phyloP scores from a whole-genome alignment of 2,888 invertebrate genomes.

The Drosophila paranaensis region DNA sequence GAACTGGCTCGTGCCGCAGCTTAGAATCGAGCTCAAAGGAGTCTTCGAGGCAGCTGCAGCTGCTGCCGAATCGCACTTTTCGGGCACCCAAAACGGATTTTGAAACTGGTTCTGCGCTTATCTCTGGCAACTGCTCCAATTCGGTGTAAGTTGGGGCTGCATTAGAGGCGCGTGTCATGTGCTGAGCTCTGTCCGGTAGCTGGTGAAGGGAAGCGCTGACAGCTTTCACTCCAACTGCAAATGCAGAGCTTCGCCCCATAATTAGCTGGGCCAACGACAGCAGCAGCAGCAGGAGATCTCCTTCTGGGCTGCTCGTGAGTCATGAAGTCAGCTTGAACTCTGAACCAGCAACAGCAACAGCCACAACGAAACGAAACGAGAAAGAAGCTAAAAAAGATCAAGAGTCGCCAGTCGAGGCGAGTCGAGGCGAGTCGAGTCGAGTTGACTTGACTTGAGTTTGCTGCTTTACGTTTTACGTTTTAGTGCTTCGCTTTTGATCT shows the following conservation, averaged over 20 bases:
- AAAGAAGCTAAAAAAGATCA: slow-evolving; percentile 27
- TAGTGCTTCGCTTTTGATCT: slow-evolving; percentile 10
- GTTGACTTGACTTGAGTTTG: slow-evolving; percentile 7
- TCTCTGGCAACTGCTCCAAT: slow-evolving; percentile 13
- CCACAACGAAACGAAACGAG: slow-evolving; percentile 23
- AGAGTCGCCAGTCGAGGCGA: slow-evolving; percentile 23
- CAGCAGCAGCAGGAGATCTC: slow-evolving; percentile 17
- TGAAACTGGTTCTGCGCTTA: slow-evolving; percentile 26
- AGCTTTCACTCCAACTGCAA: slow-evolving; percentile 31
- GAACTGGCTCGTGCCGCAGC: slow-evolving; percentile 7
- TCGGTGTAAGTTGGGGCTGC: neutral
- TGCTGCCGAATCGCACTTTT: slow-evolving; percentile 34
- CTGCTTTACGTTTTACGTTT: slow-evolving; percentile 24
- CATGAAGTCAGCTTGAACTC: slow-evolving; percentile 45
- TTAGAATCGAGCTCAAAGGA: slow-evolving; percentile 20
- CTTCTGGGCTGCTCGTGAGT: slow-evolving; percentile 30
- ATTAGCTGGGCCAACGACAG: slow-evolving; percentile 19
- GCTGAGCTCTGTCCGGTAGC: neutral
- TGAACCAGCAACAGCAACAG: slow-evolving; percentile 29
- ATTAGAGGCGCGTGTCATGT: slow-evolving; percentile 5
- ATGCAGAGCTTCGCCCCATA: slow-evolving; percentile 7
- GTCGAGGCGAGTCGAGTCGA: slow-evolving; percentile 2
- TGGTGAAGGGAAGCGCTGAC: slow-evolving; percentile 21
- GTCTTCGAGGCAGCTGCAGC: slow-evolving; percentile 32
- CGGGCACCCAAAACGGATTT: slow-evolving; percentile 19